Conservation (phyloP, 2,888 invertebrate genomes). For the Drosophila helvetica region DNA sequence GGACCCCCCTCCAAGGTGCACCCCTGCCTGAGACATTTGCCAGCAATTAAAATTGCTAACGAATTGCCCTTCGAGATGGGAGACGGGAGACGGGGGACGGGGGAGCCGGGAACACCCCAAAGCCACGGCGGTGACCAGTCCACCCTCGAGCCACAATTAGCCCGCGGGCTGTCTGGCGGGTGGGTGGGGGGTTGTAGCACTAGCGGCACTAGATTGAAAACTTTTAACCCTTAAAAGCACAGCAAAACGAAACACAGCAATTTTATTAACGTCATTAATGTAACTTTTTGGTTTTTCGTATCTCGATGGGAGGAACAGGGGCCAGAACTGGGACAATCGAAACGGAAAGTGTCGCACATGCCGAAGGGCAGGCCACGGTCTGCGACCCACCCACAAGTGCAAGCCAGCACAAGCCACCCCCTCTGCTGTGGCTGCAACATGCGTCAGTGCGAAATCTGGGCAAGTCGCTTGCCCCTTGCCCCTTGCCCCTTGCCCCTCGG, state of each 20-base stretch:
- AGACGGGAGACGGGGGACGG: constrained; percentile 4
- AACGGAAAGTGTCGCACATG: constrained; percentile 69
- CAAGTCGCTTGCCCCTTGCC: constrained; percentile 38
- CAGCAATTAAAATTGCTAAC: constrained; percentile 67
- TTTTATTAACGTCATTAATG: constrained; percentile 58
- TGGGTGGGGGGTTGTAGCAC: not conserved
- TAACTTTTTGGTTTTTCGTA: constrained; percentile 44
- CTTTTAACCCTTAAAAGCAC: constrained; percentile 65
- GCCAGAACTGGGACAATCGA: constrained; percentile 63
- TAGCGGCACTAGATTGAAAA: constrained; percentile 12
- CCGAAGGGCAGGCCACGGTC: constrained; percentile 7
- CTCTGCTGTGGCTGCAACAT: constrained; percentile 61
- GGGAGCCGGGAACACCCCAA: constrained; percentile 17
- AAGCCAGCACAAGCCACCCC: constrained; percentile 18
- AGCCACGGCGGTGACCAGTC: constrained; percentile 9
- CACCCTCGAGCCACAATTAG: constrained; percentile 42
- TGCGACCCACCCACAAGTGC: constrained; percentile 43
- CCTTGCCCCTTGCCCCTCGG: not conserved
- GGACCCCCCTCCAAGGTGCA: constrained; percentile 2
- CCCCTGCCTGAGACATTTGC: constrained; percentile 16
- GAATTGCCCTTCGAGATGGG: constrained; percentile 39
- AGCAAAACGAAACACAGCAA: constrained; percentile 20
- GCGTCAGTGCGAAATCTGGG: constrained; percentile 67
- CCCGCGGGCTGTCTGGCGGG: constrained; percentile 22
- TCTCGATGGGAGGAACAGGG: constrained; percentile 38